Evolutionary conservation across 2,888 invertebrate species (phyloP).

Genomic region (Macrostomum cliftonense): DNA sequence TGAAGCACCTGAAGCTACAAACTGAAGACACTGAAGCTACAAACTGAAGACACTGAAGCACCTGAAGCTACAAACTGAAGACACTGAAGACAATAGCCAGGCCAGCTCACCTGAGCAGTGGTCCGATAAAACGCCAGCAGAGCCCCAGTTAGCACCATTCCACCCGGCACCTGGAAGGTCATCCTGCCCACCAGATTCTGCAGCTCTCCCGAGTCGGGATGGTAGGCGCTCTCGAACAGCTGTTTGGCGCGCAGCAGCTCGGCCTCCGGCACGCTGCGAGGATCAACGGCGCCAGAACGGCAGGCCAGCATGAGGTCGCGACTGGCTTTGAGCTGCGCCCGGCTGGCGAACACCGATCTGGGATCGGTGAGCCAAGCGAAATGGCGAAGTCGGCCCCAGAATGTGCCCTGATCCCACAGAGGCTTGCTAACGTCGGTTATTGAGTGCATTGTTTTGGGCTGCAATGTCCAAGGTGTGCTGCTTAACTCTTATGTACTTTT

Average conservation of each 20-base stretch:
- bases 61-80: too few relatives aligned
- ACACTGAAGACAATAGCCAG: too few relatives aligned
- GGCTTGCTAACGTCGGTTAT: constrained; percentile 54
- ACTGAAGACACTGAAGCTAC: too few relatives aligned
- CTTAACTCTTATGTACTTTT: too few relatives aligned
- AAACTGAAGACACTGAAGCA: too few relatives aligned
- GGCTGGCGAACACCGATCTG: constrained; percentile 56
- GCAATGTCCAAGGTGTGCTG: too few relatives aligned
- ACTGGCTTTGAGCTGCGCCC: constrained; percentile 47
- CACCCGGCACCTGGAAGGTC: constrained; percentile 89
- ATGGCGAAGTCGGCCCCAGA: constrained; percentile 68
- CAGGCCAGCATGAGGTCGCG: too few relatives aligned
- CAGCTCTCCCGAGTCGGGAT: constrained; percentile 91
- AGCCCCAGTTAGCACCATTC: constrained; percentile 78
- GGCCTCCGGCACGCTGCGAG: too few relatives aligned
- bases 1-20: too few relatives aligned
- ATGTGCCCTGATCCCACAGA: constrained; percentile 70
- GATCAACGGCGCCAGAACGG: too few relatives aligned
- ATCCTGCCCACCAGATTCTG: constrained; percentile 78
- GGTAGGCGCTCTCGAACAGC: constrained; percentile 62
- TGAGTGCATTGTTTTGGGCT: background rate
- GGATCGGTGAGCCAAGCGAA: constrained; percentile 82
- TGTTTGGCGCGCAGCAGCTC: constrained; percentile 45
- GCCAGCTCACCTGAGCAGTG: background rate
- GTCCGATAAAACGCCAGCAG: constrained; percentile 70